These are phyloP conservation scores for Elephas maximus DNA, from an alignment of 2,113 vertebrate genomes.

Conservation along the genomic window DNA sequence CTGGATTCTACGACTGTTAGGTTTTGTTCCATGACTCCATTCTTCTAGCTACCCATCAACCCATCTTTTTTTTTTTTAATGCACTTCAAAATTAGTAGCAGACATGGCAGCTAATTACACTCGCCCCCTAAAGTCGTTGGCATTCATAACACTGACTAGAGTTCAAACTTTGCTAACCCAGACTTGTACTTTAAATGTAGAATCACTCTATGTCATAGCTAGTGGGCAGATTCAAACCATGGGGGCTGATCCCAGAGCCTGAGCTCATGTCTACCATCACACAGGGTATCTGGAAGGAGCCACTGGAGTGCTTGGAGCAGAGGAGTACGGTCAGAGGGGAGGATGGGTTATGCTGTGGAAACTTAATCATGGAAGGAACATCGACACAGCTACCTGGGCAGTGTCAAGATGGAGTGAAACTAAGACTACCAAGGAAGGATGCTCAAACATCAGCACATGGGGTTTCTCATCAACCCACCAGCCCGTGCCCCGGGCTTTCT, in stretches of 20 bases:
- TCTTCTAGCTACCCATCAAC: too few species aligned
- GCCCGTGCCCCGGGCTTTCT: neutral
- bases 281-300: fast-evolving
- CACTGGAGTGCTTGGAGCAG: neutral
- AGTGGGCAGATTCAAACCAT: neutral
- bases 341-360: neutral
- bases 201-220: neutral
- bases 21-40: fast-evolving
- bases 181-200: neutral
- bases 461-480: neutral
- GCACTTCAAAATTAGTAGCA: neutral
- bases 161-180: too few species aligned
- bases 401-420: neutral
- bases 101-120: neutral
- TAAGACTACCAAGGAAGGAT: neutral
- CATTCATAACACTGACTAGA: fast-evolving
- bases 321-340: neutral
- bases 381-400: neutral
- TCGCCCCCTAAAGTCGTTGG: neutral
- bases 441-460: fast-evolving
- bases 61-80: neutral
- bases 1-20: fast-evolving
- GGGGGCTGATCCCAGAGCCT: neutral
- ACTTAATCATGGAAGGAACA: fast-evolving
- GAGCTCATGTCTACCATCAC: fast-evolving